Evolutionary conservation across 1,140 invertebrate species (phyloP).

Genomic region (Mya arenaria): DNA sequence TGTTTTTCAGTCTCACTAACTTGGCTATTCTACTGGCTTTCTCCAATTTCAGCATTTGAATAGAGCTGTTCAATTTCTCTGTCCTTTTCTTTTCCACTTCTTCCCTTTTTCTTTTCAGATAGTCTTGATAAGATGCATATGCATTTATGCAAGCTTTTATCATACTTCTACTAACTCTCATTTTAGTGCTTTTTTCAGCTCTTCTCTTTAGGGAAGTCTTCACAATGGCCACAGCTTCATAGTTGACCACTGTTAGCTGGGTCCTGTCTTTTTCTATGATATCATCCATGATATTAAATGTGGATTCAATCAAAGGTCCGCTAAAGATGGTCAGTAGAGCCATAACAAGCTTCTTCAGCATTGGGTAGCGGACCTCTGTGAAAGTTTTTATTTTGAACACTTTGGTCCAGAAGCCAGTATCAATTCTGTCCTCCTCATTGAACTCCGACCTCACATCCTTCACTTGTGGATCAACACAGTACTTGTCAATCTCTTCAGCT

Average conservation of each 20-base stretch:
- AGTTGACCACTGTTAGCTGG: slow-evolving; percentile 18
- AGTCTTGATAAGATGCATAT: no score
- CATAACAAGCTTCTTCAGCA: slow-evolving; percentile 20
- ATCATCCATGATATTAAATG: slow-evolving; percentile 53
- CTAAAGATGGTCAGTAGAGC: slow-evolving; percentile 22
- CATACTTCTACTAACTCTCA: neutral
- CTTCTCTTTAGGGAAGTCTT: neutral
- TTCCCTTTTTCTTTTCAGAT: no score
- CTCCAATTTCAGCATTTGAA: no score
- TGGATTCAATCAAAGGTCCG: slow-evolving; percentile 17
- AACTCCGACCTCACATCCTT: neutral
- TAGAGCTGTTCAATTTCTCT: no score
- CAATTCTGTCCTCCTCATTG: neutral
- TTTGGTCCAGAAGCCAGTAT: neutral
- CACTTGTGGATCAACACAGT: neutral
- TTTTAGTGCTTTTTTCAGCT: neutral
- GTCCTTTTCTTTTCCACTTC: no score
- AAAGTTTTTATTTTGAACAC: neutral
- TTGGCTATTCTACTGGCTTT: no score
- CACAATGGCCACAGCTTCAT: slow-evolving; percentile 9
- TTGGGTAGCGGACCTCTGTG: neutral
- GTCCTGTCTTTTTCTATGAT: slow-evolving; percentile 37
- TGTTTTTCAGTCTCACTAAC: no score
- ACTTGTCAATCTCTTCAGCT: neutral
- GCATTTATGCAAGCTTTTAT: neutral